Percentiles rank a stretch among this genome's conserved stretches.
Conservation (phyloP, 2,888 invertebrate species). For the Agrochola circellaris region DNA sequence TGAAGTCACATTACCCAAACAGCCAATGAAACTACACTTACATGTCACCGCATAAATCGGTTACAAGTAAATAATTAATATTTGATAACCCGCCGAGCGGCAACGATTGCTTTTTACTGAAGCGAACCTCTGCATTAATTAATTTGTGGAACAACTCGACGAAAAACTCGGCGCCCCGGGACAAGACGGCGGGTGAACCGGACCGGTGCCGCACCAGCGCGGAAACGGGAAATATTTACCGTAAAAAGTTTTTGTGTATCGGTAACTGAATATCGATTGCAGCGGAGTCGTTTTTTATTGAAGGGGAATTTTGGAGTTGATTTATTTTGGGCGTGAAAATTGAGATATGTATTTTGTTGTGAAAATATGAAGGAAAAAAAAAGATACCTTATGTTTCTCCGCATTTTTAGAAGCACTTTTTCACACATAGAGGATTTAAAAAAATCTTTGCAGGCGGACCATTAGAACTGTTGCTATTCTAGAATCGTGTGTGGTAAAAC, state of each 20-base stretch:
- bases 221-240: slow-evolving; percentile 42
- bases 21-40: slow-evolving; percentile 53
- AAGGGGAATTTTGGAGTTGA: slow-evolving; percentile 14
- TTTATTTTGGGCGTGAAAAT: slow-evolving; percentile 40
- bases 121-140: slow-evolving; percentile 73
- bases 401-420: not conserved
- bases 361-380: slow-evolving; percentile 1
- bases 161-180: slow-evolving; percentile 70
- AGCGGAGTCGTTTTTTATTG: slow-evolving; percentile 21
- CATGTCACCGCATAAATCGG: slow-evolving; percentile 1
- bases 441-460: not conserved
- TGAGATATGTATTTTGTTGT: slow-evolving; percentile 25
- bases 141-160: slow-evolving; percentile 70
- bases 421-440: not conserved
- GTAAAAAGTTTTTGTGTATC: slow-evolving; percentile 48
- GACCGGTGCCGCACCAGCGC: slow-evolving; percentile 5
- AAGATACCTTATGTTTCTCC: not conserved
- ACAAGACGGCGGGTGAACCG: slow-evolving; percentile 50
- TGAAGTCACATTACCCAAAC: slow-evolving; percentile 34
- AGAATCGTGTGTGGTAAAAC: not conserved
- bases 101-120: slow-evolving; percentile 56
- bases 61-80: slow-evolving; percentile 59
- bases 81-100: slow-evolving; percentile 42
- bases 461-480: not conserved
- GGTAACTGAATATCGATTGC: slow-evolving; percentile 55